Conservation (phyloP, 2,113 vertebrate species). For the Nannobrachium achirus region DNA sequence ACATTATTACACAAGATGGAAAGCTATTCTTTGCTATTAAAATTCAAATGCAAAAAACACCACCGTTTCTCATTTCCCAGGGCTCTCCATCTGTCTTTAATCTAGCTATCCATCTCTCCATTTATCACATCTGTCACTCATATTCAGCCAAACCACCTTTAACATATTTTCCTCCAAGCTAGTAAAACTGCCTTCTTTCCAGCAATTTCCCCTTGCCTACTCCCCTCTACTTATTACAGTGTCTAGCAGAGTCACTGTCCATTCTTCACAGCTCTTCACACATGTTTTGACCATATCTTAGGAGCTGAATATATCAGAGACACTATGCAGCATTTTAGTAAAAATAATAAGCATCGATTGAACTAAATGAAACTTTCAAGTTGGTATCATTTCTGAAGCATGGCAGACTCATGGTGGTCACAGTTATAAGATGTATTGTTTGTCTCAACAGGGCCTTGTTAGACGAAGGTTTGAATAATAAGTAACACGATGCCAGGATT, state of each 20-base stretch:
- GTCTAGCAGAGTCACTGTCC: background rate
- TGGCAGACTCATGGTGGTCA: background rate
- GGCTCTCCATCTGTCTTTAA: slow-evolving; percentile 38
- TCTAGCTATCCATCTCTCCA: slow-evolving; percentile 41
- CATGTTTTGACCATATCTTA: background rate
- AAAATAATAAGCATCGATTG: background rate
- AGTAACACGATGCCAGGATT: slow-evolving; percentile 11
- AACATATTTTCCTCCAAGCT: slow-evolving; percentile 10
- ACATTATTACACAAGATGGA: slow-evolving; percentile 45
- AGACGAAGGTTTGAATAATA: background rate
- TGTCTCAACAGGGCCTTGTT: background rate
- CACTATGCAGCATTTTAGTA: background rate
- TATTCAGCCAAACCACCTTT: background rate
- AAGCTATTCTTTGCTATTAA: slow-evolving; percentile 41
- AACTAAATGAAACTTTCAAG: background rate
- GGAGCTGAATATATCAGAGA: background rate
- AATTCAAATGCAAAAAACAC: slow-evolving; percentile 48
- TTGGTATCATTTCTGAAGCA: background rate
- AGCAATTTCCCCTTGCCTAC: slow-evolving; percentile 13
- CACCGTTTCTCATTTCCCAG: slow-evolving; percentile 43
- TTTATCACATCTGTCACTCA: slow-evolving; percentile 51
- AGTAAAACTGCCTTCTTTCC: slow-evolving; percentile 8
- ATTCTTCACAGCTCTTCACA: slow-evolving; percentile 6
- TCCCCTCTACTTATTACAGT: slow-evolving; percentile 4
- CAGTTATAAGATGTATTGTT: background rate